A percentile compares a stretch with the other conserved stretches of the same genome.
These are phyloP conservation scores for Gymnodraco acuticeps DNA, from an alignment of 2,797 vertebrate species.

Conservation along the genomic window DNA sequence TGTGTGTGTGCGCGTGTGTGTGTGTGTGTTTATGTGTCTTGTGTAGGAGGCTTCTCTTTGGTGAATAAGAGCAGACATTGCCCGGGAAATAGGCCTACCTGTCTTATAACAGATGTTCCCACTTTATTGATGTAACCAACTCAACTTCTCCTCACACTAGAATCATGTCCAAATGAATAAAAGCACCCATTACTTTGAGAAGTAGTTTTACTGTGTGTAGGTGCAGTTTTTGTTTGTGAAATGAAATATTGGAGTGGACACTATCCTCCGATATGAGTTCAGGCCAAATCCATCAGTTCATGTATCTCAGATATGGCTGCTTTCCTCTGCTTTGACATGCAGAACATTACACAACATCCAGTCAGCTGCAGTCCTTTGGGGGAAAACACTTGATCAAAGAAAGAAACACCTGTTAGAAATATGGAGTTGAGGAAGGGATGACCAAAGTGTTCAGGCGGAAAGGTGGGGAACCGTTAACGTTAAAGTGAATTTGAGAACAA, in stretches of 20 bases:
- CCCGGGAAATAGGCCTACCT: background rate
- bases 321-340: conserved; percentile 41
- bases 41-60: conserved; percentile 4
- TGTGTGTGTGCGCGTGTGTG: background rate
- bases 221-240: background rate
- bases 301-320: conserved; percentile 33
- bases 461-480: background rate
- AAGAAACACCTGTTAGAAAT: conserved; percentile 22
- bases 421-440: conserved; percentile 15
- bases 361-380: conserved; percentile 50
- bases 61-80: conserved; percentile 14
- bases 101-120: conserved; percentile 1
- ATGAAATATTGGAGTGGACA: conserved; percentile 4
- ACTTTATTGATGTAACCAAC: conserved; percentile 16
- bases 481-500: background rate
- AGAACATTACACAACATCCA: conserved; percentile 43
- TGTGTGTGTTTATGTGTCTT: conserved; percentile 5
- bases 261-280: background rate
- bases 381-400: conserved; percentile 37
- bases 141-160: conserved; percentile 3
- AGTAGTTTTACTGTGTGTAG: background rate
- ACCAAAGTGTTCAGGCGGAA: background rate
- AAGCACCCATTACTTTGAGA: conserved; percentile 7
- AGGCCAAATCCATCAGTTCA: conserved; percentile 50
- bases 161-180: conserved; percentile 12